Conservation (phyloP, 2,797 vertebrate genomes). For the Crenichthys baileyi region DNA sequence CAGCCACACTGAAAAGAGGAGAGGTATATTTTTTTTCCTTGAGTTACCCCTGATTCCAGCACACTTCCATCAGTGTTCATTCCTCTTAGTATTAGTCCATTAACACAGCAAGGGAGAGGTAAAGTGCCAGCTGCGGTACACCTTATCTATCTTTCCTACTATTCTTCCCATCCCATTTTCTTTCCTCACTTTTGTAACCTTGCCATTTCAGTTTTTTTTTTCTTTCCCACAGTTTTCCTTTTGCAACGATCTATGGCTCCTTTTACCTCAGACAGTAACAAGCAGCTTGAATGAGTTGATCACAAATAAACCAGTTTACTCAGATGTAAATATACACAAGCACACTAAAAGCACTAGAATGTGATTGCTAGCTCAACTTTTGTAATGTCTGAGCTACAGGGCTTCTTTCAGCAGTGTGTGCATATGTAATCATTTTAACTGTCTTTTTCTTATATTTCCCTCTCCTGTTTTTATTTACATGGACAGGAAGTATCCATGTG, state of each 20-base stretch:
- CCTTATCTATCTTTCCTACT: slow-evolving; percentile 6
- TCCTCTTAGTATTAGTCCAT: slow-evolving; percentile 13
- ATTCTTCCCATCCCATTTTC: background rate
- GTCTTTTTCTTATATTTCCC: background rate
- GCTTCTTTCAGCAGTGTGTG: background rate
- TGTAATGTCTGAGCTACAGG: background rate
- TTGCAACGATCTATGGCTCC: background rate
- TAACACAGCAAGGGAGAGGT: slow-evolving; percentile 2
- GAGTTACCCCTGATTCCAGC: background rate
- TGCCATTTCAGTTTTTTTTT: background rate
- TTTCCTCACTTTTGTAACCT: background rate
- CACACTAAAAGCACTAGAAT: background rate
- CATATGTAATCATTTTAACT: background rate
- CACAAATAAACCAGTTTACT: background rate
- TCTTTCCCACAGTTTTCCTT: background rate
- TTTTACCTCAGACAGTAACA: background rate
- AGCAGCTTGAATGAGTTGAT: background rate
- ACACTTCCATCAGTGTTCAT: slow-evolving; percentile 10
- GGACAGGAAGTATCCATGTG: background rate
- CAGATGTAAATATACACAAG: background rate
- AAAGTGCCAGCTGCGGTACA: background rate
- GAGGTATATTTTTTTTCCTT: background rate
- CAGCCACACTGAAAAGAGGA: background rate
- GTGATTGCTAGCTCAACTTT: background rate
- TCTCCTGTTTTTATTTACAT: background rate